A percentile compares a stretch with the other conserved stretches of the same genome.
Conservation (phyloP, 1,140 invertebrate genomes). For the Penaeus chinensis region DNA sequence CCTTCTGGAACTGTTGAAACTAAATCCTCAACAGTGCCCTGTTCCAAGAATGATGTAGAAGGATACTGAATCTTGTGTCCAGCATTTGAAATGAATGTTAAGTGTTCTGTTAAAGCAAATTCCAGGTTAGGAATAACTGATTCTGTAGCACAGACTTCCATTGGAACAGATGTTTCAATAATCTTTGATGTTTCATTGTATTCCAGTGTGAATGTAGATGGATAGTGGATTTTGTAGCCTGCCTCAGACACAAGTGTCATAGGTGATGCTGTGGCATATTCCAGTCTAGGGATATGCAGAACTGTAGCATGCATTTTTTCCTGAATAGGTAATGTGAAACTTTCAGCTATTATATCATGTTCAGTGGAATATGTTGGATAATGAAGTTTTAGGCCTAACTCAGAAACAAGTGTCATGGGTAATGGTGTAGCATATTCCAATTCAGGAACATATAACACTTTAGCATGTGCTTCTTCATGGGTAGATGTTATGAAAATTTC, state of each 20-base stretch:
- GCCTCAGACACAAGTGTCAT: slow-evolving; percentile 1
- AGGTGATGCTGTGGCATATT: background rate
- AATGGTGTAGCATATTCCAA: slow-evolving; percentile 8
- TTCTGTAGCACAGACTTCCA: background rate
- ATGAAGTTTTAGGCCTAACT: background rate
- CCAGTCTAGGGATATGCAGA: background rate
- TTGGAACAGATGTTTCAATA: slow-evolving; percentile 1
- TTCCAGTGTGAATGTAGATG: background rate
- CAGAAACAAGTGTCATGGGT: background rate
- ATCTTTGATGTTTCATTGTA: background rate
- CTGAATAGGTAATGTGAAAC: background rate
- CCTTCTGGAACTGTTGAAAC: background rate
- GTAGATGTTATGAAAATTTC: background rate
- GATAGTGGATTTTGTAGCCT: slow-evolving; percentile 8
- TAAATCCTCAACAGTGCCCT: background rate
- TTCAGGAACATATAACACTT: slow-evolving; percentile 12
- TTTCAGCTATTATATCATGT: background rate
- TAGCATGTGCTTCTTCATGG: slow-evolving; percentile 3
- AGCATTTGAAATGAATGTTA: background rate
- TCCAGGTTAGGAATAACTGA: slow-evolving; percentile 1
- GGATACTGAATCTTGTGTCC: slow-evolving; percentile 3
- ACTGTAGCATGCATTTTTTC: background rate
- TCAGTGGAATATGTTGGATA: slow-evolving; percentile 1
- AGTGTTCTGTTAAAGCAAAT: background rate
- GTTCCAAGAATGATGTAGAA: background rate